Evolutionary conservation across 2,888 invertebrate species (phyloP), one percentile per base, ranked within the genome.

Genomic region (Thumatha senex): DNA sequence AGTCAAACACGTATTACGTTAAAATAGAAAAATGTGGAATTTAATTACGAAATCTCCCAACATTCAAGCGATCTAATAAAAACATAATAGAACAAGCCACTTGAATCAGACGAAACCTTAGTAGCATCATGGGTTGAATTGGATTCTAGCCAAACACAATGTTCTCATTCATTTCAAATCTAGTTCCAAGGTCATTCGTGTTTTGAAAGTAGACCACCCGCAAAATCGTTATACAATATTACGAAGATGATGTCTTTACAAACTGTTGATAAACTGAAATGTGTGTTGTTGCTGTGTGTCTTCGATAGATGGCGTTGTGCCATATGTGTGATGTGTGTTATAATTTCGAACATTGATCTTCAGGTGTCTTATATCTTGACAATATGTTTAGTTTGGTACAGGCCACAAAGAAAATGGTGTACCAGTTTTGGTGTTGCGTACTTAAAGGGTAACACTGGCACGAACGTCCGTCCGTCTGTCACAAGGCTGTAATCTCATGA

Each of bases 151-250:
- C 67, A 64, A 56, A 14, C 51, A 48, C 33, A 54, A 62, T 49
- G 52, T 49, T 66, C 58, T 58, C 56, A 59, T 59, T 66, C 59
- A 46, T 56, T 47, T 40, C 49, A 42, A 24, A 12, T 44, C 44
- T 43, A 13, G n/a, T 31, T 44, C 40, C 63, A 64, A 66, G 63
- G 63, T 34, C 63, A 12, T 41, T 24, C 11, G 33, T 8, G 34
- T 24, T 12, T 29, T 39, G 35, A 47, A 41, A 51, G 38, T 29
- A 31, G 63, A 53, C 52, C 53, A 60, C 52, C 34, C 46, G 2
- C 42, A 46, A 46, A n/a, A 46, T 42, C 2, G 29, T 35, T n/a
- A 38, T 31, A 18, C 18, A 18, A 24, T 35, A 13, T 39, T 39
- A 24, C 15, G 11, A 39, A 15, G 14, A 39, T 39, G 15, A 39